phyloP scores from a whole-genome alignment of 2,888 invertebrate species.

The Himalopsyche japonica region DNA sequence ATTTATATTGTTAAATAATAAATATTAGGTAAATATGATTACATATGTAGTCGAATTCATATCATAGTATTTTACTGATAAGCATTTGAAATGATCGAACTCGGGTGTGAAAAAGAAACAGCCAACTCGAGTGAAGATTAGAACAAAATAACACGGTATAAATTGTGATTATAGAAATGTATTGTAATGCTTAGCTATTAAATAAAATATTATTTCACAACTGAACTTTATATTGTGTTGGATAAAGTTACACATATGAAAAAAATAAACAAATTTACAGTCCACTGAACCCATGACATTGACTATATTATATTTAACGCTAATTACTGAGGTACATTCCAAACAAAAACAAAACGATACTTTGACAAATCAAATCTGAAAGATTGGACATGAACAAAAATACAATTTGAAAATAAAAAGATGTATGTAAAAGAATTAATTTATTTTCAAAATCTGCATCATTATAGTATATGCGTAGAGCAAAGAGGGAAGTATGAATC shows the following conservation, averaged over 20 bases:
- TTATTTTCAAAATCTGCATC: neutral
- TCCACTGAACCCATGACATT: slow-evolving; percentile 36
- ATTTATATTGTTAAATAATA: neutral
- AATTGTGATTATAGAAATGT: neutral
- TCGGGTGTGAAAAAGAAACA: neutral
- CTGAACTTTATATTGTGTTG: slow-evolving; percentile 21
- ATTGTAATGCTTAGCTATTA: slow-evolving; percentile 20
- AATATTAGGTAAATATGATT: neutral
- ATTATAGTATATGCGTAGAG: neutral
- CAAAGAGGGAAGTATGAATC: neutral
- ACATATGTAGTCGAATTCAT: neutral
- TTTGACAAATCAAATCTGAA: neutral
- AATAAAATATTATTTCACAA: slow-evolving; percentile 31
- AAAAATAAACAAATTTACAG: slow-evolving; percentile 35
- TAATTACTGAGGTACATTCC: slow-evolving; percentile 38
- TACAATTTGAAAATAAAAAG: slow-evolving; percentile 15
- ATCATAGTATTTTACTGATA: neutral
- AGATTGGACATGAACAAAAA: slow-evolving; percentile 7
- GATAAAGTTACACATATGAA: slow-evolving; percentile 32
- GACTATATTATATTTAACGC: slow-evolving; percentile 32
- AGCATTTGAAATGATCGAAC: neutral
- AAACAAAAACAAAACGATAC: slow-evolving; percentile 19
- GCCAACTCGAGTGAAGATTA: neutral
- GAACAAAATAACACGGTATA: neutral
- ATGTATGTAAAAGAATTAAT: neutral